Evolutionary conservation across 1,140 invertebrate genomes (phyloP), one percentile per base, ranked within the genome.

Genomic region (Parapsyche elsis): DNA sequence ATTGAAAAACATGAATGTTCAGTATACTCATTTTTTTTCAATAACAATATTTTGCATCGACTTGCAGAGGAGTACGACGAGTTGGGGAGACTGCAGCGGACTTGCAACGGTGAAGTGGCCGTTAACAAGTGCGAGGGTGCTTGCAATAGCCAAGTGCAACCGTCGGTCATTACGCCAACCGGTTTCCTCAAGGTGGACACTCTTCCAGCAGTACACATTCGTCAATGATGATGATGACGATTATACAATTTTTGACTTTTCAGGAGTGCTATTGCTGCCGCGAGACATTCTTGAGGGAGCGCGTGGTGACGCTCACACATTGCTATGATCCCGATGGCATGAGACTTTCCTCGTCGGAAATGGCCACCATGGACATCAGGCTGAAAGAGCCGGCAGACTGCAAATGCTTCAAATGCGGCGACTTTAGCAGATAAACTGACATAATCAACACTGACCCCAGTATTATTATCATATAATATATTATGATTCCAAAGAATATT

Each of bases 241-340:
- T 5, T 46, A 5, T 45, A 1, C 10, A 49, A 45, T 21, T 46
- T 67, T 44, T 38, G 5, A 1, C 53, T 82, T 85, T 88, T 9
- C 85, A 97, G 95, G 95, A 97, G 88, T 97, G 96, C 85, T 95
- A 94, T 84, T 98, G 96, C 85, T 98, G 96, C 84, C 91, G 95
- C 74, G 96, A 98, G 86, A 94, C 94, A 81, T 95, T 92, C 83
- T 89, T 97, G 14, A 91, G 94, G 74, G 94, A 95, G 84, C 90
- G 95, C 81, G 88, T 94, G 14, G 92, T 97, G n/a, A 92, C 92
- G 0, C 86, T 97, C 53, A 93, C 91, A 19, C 94, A 96, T 83
- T 97, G 96, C 86, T 97, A 96, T 84, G 94, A 96, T 86, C 92
- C 94, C 5, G 95, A 97, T 87, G 96, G 96, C 0, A 89, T 94